phyloP scores from a whole-genome alignment of 2,888 invertebrate genomes.

The Eupithecia insigniata region DNA sequence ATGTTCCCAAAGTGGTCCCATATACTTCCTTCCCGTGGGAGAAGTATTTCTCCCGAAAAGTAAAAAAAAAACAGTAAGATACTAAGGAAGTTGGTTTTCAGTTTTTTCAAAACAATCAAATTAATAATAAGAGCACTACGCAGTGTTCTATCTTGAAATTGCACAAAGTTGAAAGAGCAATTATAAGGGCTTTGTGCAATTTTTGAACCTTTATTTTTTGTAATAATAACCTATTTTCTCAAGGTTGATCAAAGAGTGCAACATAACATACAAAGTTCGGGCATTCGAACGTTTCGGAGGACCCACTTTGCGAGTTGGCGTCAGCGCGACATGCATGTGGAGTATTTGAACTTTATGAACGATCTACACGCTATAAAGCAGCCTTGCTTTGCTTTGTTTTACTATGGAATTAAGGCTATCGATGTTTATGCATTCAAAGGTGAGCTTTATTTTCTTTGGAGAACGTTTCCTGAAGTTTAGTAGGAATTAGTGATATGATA shows the following conservation, averaged over 20 bases:
- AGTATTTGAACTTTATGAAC: constrained; percentile 77
- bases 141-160: too few species aligned
- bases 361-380: constrained; percentile 71
- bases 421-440: constrained; percentile 78
- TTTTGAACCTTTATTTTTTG: background rate
- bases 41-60: too few species aligned
- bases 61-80: too few species aligned
- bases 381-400: constrained; percentile 84
- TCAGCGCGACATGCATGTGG: constrained; percentile 56
- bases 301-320: constrained; percentile 83
- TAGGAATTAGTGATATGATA: background rate
- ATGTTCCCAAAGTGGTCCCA: too few species aligned
- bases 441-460: constrained; percentile 36
- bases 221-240: constrained; percentile 35
- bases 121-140: too few species aligned
- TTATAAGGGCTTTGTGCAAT: too few species aligned
- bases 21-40: too few species aligned
- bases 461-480: background rate
- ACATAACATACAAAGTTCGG: constrained; percentile 62
- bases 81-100: too few species aligned
- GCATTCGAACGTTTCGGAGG: constrained; percentile 74
- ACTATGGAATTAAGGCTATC: constrained; percentile 83
- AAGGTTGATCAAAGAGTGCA: constrained; percentile 82
- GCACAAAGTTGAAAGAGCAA: too few species aligned
- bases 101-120: too few species aligned